Evolutionary conservation across 2,113 vertebrate species (phyloP).

Genomic region (Chloroceryle aenea): DNA sequence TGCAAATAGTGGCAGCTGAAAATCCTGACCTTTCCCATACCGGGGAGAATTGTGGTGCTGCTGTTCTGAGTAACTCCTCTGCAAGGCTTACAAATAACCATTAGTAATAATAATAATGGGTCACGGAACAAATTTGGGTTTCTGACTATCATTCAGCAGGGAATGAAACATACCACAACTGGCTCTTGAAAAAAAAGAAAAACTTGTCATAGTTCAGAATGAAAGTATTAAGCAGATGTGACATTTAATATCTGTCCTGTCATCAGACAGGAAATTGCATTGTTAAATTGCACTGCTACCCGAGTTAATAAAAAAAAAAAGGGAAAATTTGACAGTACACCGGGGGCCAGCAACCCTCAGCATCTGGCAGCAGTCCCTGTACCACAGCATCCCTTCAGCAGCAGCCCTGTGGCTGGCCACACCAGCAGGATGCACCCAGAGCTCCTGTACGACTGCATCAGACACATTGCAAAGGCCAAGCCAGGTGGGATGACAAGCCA

Average conservation of each 20-base stretch:
- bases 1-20: background rate
- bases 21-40: background rate
- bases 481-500: background rate
- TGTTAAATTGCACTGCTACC: background rate
- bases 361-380: background rate
- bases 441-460: background rate
- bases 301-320: background rate
- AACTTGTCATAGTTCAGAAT: background rate
- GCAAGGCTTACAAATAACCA: background rate
- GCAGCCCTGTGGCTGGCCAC: background rate
- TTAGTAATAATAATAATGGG: background rate
- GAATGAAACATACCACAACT: background rate
- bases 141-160: background rate
- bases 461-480: background rate
- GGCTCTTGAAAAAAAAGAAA: too few species aligned
- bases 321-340: background rate
- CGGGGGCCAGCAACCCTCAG: background rate
- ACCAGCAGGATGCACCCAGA: fast-evolving
- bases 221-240: conserved; percentile 9
- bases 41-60: background rate
- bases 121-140: background rate
- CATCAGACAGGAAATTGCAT: background rate
- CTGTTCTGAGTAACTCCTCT: background rate
- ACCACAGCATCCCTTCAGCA: background rate
- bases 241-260: background rate